phyloP scores from a whole-genome alignment of 1,140 invertebrate species.

The Zaprionus camerounensis region DNA sequence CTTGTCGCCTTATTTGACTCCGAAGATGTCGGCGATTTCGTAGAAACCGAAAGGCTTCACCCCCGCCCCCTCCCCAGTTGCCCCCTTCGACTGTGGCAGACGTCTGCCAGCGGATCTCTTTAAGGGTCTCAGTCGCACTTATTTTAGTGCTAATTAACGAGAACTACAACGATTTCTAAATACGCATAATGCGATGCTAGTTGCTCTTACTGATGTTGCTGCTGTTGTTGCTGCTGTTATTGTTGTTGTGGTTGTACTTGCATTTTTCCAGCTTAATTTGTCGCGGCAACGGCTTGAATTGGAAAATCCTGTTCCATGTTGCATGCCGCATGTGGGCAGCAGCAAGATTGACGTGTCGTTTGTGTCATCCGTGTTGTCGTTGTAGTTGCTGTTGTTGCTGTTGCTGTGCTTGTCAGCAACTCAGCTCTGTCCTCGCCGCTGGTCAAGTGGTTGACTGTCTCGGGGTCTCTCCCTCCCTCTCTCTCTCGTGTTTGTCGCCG shows the following conservation, averaged over 20 bases:
- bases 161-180: conserved; percentile 72
- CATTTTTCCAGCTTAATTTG: conserved; percentile 78
- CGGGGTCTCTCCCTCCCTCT: conserved; percentile 8
- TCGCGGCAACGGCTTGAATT: conserved; percentile 70
- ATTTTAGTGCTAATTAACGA: conserved; percentile 80
- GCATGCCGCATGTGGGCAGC: conserved; percentile 75
- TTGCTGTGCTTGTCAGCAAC: conserved; percentile 56
- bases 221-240: not conserved
- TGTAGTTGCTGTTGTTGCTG: conserved; percentile 29
- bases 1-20: conserved; percentile 59
- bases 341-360: conserved; percentile 63
- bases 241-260: conserved; percentile 48
- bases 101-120: conserved; percentile 5
- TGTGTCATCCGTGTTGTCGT: conserved; percentile 56
- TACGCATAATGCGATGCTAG: conserved; percentile 31
- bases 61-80: not conserved
- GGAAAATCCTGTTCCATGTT: conserved; percentile 76
- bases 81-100: not conserved
- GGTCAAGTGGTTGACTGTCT: conserved; percentile 50
- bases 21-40: conserved; percentile 72
- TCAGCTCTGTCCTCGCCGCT: conserved; percentile 22
- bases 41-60: conserved; percentile 72
- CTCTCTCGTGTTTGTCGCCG: conserved; percentile 31
- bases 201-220: conserved; percentile 10
- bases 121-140: conserved; percentile 42